Conservation (phyloP, 2,113 vertebrate species). For the Oreochromis aureus region DNA sequence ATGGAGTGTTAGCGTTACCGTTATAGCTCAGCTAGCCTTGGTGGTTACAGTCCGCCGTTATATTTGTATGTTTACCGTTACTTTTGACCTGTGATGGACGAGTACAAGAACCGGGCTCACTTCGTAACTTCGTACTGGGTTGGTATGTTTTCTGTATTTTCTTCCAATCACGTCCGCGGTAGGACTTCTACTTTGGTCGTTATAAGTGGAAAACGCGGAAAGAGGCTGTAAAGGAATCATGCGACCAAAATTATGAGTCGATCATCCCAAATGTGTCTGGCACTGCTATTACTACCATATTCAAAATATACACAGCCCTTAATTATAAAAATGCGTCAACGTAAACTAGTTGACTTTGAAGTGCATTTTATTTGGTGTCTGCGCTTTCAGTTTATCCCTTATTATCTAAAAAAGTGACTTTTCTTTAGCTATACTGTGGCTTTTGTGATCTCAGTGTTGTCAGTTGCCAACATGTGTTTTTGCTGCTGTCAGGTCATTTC, state of each 20-base stretch:
- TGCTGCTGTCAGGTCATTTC: not conserved
- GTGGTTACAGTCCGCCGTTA: not conserved
- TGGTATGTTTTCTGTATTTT: not conserved
- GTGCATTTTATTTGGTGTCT: not conserved
- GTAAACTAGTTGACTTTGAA: not conserved
- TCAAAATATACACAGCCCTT: not conserved
- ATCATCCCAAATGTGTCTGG: not conserved
- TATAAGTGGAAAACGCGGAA: not conserved
- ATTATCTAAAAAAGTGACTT: not conserved
- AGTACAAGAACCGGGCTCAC: not conserved
- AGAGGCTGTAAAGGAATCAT: not conserved
- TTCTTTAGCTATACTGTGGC: not conserved
- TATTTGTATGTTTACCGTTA: not conserved
- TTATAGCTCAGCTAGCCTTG: not conserved
- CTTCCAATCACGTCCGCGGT: not conserved
- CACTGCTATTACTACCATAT: not conserved
- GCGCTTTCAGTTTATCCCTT: not conserved
- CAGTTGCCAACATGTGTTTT: not conserved
- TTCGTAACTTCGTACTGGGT: not conserved
- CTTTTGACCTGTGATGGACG: not conserved
- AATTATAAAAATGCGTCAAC: not conserved
- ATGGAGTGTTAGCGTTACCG: not conserved
- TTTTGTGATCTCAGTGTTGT: not conserved
- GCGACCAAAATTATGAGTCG: not conserved
- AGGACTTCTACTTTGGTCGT: not conserved